phyloP scores from a whole-genome alignment of 2,113 vertebrate species.

The Chinchilla lanigera region DNA sequence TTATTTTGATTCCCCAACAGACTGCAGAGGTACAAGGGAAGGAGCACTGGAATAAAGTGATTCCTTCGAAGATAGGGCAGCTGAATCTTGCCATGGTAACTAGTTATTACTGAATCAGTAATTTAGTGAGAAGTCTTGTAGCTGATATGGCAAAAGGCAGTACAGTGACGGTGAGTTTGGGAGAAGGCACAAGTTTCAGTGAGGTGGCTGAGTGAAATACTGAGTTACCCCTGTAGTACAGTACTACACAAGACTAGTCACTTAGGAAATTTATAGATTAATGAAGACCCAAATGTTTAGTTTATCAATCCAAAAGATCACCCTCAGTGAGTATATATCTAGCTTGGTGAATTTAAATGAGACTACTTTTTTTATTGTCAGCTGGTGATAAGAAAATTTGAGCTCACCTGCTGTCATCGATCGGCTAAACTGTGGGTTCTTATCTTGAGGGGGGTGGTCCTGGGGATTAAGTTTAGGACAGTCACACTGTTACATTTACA shows the following conservation, averaged over 20 bases:
- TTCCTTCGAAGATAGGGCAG: neutral
- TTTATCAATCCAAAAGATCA: constrained; percentile 12
- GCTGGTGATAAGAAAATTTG: neutral
- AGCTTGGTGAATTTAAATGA: neutral
- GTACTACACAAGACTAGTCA: neutral
- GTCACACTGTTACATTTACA: neutral
- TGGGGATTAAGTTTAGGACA: neutral
- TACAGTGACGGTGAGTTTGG: constrained; percentile 10
- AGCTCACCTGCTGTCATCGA: neutral
- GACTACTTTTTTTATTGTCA: neutral
- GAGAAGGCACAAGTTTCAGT: neutral
- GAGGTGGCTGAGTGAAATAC: constrained; percentile 56
- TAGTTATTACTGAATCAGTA: constrained; percentile 70
- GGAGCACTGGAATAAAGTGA: neutral
- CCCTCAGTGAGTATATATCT: neutral
- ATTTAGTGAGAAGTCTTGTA: constrained; percentile 69
- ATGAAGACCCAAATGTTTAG: neutral
- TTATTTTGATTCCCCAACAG: constrained; percentile 48
- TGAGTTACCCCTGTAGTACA: no score
- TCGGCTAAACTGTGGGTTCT: neutral
- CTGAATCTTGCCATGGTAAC: constrained; percentile 49
- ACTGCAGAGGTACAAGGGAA: neutral
- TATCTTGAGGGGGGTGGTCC: neutral
- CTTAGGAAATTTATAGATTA: constrained; percentile 1
- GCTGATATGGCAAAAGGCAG: neutral